phyloP scores from a whole-genome alignment of 1,140 invertebrate species.

The Rhysida immarginata region DNA sequence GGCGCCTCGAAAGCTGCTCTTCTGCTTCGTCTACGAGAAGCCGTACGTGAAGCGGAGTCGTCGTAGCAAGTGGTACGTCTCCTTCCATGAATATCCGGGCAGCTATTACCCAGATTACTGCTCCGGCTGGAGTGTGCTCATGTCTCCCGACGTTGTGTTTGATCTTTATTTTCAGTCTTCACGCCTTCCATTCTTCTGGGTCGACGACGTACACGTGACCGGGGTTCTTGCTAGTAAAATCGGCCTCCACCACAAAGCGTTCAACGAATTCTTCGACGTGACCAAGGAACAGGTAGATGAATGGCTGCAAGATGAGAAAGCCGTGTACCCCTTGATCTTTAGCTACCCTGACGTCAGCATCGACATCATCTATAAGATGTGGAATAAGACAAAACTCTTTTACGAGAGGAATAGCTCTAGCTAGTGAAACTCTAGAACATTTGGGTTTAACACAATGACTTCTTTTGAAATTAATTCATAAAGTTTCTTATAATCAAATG shows the following conservation, averaged over 20 bases:
- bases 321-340: too few relatives aligned
- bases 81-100: constrained; percentile 25
- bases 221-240: constrained; percentile 48
- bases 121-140: constrained; percentile 29
- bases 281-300: too few relatives aligned
- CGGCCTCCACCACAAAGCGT: constrained; percentile 40
- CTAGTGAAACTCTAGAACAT: too few relatives aligned
- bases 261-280: too few relatives aligned
- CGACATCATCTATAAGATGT: too few relatives aligned
- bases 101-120: constrained; percentile 32
- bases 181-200: constrained; percentile 53
- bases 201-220: constrained; percentile 66
- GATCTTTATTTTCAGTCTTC: constrained; percentile 21
- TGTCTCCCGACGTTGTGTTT: constrained; percentile 26
- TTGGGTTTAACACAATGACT: too few relatives aligned
- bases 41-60: constrained; percentile 19
- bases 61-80: constrained; percentile 32
- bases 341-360: too few relatives aligned
- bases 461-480: too few relatives aligned
- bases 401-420: too few relatives aligned
- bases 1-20: constrained; percentile 15
- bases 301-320: too few relatives aligned
- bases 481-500: too few relatives aligned
- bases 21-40: constrained; percentile 17
- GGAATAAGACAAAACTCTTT: too few relatives aligned